phyloP scores from a whole-genome alignment of 2,113 vertebrate genomes.

The Agapornis roseicollis region DNA sequence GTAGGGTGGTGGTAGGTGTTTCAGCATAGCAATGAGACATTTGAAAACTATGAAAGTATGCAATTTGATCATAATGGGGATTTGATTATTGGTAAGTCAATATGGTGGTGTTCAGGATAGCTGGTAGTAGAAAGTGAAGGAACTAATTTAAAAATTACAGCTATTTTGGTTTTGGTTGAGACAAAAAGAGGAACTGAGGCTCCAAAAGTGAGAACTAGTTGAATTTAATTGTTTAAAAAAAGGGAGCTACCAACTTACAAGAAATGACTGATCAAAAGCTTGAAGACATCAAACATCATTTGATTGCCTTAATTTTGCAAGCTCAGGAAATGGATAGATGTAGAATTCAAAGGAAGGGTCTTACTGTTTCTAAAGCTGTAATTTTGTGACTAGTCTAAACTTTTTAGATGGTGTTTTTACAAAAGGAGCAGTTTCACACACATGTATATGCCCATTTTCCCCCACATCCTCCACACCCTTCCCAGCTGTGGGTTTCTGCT shows the following conservation, averaged over 20 bases:
- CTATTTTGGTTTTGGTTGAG: not conserved
- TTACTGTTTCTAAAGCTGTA: not conserved
- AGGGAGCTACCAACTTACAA: not conserved
- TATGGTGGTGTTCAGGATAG: not conserved
- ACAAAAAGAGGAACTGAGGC: not conserved
- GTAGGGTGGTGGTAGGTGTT: not conserved
- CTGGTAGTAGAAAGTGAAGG: not conserved
- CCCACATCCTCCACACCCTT: not conserved
- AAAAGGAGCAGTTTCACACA: not conserved
- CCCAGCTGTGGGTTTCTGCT: not conserved
- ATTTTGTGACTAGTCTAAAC: not conserved
- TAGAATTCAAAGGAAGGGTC: not conserved
- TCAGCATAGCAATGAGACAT: not conserved
- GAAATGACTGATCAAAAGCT: not conserved
- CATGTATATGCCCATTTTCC: rapidly evolving
- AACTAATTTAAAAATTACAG: not conserved
- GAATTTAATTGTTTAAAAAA: not conserved
- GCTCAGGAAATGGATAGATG: not conserved
- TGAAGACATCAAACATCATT: not conserved
- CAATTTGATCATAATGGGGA: not conserved
- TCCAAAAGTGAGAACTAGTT: not conserved
- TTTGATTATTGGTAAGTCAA: not conserved
- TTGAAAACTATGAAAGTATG: not conserved
- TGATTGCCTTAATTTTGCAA: not conserved
- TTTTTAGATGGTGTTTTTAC: not conserved